Percentiles rank a stretch among this genome's conserved stretches.
Conservation (phyloP, 2,888 invertebrate species). For the Aphodius sticticus region DNA sequence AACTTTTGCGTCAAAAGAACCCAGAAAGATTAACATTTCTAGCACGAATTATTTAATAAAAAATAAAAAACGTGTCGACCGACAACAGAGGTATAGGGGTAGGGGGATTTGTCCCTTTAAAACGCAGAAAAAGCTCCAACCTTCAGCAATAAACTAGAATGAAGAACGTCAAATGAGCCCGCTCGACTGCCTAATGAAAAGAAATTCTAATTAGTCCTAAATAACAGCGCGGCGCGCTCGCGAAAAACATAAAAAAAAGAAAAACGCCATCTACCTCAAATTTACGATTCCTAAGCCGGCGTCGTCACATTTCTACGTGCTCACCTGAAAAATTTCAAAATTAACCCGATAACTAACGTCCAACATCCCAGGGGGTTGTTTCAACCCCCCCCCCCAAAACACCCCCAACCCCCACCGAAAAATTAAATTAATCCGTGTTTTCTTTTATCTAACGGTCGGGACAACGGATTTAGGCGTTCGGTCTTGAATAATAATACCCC, state of each 20-base stretch:
- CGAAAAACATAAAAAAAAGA: background rate
- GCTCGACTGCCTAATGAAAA: conserved; percentile 49
- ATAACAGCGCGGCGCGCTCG: conserved; percentile 30
- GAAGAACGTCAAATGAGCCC: conserved; percentile 49
- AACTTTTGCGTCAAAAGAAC: background rate
- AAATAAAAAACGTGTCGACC: background rate
- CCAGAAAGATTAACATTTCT: background rate
- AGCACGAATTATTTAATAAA: background rate
- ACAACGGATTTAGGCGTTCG: background rate
- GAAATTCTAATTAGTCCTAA: conserved; percentile 50
- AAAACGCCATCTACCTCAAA: background rate
- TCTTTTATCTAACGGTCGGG: conserved; percentile 15
- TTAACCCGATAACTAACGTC: background rate
- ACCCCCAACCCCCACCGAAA: background rate
- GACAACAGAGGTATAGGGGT: background rate
- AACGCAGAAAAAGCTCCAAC: background rate
- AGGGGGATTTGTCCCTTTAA: background rate
- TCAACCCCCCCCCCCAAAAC: background rate
- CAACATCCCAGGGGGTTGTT: background rate
- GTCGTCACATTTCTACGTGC: background rate
- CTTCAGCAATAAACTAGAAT: conserved; percentile 12
- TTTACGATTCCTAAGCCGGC: background rate
- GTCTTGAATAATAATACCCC: background rate
- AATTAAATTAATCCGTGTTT: background rate
- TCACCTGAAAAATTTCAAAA: conserved; percentile 4